Evolutionary conservation across 2,797 vertebrate genomes (phyloP), one percentile per base, ranked within the genome.

Genomic region (Rhinella marina): DNA sequence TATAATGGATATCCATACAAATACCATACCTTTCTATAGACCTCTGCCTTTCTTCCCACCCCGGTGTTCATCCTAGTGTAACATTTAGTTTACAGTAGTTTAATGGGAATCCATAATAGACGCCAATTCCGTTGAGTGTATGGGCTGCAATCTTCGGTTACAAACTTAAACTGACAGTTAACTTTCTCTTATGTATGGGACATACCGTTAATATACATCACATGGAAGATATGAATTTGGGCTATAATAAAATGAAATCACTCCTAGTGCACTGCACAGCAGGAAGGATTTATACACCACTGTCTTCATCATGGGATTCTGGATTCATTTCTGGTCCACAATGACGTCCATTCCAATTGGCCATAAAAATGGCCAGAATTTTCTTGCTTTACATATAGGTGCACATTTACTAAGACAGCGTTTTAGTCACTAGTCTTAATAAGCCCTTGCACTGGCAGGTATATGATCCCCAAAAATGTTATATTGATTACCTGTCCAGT

Each of bases 111-210:
- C 50, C n/a, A 14, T 48, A 32, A 7, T 50, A 27, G 0, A n/a
- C 17, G 23, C 14, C 52, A 52, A 17, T 82, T 50, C 12, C 13
- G 19, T 2, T 54, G 41, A 50, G 19, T 5, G n/a, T 2, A 3
- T 8, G 13, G 21, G 48, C 23, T 62, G 19, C 29, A 62, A 62
- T 13, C 17, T 80, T 19, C 21, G 19, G 32, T 41, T 54, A 9
- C 25, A 50, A 6, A 27, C 23, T 66, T 25, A 10, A 82, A 52
- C 61, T 25, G 14, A 16, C 50, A 64, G 16, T 50, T 48, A 85
- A 62, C 57, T 52, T n/a, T 25, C 62, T 64, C 61, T 76, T 76
- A 25, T 78, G 84, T 78, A 62, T 13, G 8, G 62, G 56, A 85
- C 70, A 75, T 64, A 62, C n/a, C 13, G 62, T 19, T 9, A 61